These are phyloP conservation scores for Muraenolepis orangiensis DNA, from an alignment of 2,797 vertebrate species.

Conservation along the genomic window DNA sequence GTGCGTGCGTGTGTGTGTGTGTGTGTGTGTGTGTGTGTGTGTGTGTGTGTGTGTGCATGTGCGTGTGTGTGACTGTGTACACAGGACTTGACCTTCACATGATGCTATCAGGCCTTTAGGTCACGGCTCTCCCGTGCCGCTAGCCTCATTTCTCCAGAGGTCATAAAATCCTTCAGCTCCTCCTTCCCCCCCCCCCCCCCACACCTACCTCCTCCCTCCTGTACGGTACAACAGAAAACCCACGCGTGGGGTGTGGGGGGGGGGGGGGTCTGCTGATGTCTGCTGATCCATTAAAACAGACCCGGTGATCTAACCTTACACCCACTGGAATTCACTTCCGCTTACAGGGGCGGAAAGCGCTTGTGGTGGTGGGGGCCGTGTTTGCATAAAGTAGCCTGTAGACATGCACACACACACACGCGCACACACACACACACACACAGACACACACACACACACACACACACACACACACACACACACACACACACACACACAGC, in stretches of 20 bases:
- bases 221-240: not conserved
- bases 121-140: not conserved
- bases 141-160: not conserved
- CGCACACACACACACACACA: not conserved
- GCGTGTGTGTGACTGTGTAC: slow-evolving; percentile 7
- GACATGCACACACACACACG: not conserved
- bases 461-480: not conserved
- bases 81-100: not conserved
- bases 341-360: not conserved
- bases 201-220: not conserved
- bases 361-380: not conserved
- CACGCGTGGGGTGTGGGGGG: not conserved
- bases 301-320: not conserved
- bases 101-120: not conserved
- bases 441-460: too few species aligned
- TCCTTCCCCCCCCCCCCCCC: too few species aligned
- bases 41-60: not conserved
- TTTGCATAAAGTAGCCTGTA: not conserved
- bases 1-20: not conserved
- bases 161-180: not conserved
- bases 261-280: not conserved
- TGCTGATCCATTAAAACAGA: not conserved
- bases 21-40: not conserved
- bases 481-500: too few species aligned
- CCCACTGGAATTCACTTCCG: not conserved